These are phyloP conservation scores for Drosophila elegans DNA, from an alignment of 1,140 invertebrate genomes.

Conservation along the genomic window DNA sequence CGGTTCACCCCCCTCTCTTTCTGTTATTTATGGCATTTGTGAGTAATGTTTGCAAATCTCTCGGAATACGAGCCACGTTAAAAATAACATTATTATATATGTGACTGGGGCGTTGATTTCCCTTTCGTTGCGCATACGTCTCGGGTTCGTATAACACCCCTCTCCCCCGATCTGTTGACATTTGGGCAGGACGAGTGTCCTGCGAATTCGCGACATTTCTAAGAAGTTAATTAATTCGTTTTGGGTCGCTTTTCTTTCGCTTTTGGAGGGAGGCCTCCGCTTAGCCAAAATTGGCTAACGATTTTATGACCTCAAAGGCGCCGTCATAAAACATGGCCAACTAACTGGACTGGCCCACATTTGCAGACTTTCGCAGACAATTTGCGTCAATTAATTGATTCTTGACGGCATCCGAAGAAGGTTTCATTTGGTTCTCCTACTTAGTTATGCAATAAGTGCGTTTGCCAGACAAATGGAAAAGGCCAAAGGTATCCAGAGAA, in stretches of 20 bases:
- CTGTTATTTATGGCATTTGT: constrained; percentile 73
- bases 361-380: constrained; percentile 74
- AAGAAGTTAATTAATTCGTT: constrained; percentile 74
- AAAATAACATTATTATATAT: constrained; percentile 70
- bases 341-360: constrained; percentile 36
- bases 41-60: constrained; percentile 72
- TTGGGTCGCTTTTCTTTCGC: constrained; percentile 12
- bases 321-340: constrained; percentile 31
- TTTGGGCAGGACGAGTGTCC: constrained; percentile 60
- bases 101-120: constrained; percentile 23
- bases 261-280: background rate
- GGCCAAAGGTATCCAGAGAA: constrained; percentile 21
- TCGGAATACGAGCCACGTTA: constrained; percentile 48
- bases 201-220: constrained; percentile 45
- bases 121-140: constrained; percentile 27
- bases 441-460: constrained; percentile 59
- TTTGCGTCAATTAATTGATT: constrained; percentile 80
- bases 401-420: constrained; percentile 36
- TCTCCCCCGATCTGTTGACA: constrained; percentile 71
- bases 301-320: constrained; percentile 52
- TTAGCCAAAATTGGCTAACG: constrained; percentile 25
- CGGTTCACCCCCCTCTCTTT: constrained; percentile 20
- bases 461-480: constrained; percentile 12
- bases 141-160: background rate
- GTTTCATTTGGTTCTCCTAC: constrained; percentile 26